Conservation (phyloP, 2,113 vertebrate genomes). For the Thalassoma bifasciatum region DNA sequence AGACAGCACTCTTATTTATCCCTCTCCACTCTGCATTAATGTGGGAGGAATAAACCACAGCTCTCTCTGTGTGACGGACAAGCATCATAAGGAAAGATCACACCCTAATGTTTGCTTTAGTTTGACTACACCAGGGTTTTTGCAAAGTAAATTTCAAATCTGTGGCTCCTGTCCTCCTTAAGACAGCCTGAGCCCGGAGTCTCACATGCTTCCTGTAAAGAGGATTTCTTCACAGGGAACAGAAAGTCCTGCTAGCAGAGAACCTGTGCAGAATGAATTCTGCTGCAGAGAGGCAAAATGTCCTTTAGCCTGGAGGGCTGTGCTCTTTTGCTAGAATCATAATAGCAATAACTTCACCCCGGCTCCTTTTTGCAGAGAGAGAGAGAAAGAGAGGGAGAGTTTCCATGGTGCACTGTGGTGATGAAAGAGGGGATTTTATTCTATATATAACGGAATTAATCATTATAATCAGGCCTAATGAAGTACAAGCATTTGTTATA, state of each 20-base stretch:
- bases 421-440: background rate
- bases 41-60: slow-evolving; percentile 6
- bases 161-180: slow-evolving; percentile 36
- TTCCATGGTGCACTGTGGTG: background rate
- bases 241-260: slow-evolving; percentile 41
- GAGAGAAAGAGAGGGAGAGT: slow-evolving; percentile 1
- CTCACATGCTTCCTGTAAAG: slow-evolving; percentile 38
- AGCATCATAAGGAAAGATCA: slow-evolving; percentile 18
- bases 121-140: slow-evolving; percentile 25
- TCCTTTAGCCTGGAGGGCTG: slow-evolving; percentile 40
- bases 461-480: slow-evolving; percentile 2
- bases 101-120: slow-evolving; percentile 46
- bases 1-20: slow-evolving; percentile 31
- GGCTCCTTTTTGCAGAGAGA: slow-evolving; percentile 4
- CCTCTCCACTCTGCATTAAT: slow-evolving; percentile 38
- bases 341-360: slow-evolving; percentile 35
- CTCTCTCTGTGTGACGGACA: slow-evolving; percentile 10
- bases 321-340: slow-evolving; percentile 40
- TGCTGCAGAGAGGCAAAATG: slow-evolving; percentile 45
- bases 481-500: background rate
- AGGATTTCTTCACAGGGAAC: slow-evolving; percentile 50
- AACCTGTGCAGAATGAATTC: slow-evolving; percentile 33
- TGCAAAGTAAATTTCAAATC: slow-evolving; percentile 53
- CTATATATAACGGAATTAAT: background rate
- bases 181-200: slow-evolving; percentile 38